Base-by-base conservation (phyloP, 1,140 invertebrate genomes). In the Rhyacophila brunnea region DNA sequence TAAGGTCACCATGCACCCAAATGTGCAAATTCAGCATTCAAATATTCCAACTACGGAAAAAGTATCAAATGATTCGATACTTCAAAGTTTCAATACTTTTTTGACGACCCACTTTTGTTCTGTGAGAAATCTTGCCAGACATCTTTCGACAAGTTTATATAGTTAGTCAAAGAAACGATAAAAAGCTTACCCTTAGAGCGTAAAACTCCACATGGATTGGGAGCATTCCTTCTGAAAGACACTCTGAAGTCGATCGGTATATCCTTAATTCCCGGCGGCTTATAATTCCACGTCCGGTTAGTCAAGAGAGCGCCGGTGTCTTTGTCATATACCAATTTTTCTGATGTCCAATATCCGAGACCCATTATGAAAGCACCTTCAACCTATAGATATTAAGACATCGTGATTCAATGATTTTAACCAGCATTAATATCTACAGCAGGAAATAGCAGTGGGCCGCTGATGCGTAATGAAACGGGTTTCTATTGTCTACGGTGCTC, bases 351-450 rank as follows among this genome's bases (percentile, higher is more conserved):
- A 45, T 87, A 82, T 9, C 90, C 89, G 10, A 89, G 65, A 7
- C 89, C 90, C 89, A 91, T 91, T 1, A 89, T 73, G 71, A 88
- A 88, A 0, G 86, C 85, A 7, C 88, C 90, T 79, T 92, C 90
- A 5, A 88, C 81, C 79, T 93, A 85, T 14, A 44, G 14, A 9
- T 9, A 6, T 43, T 5, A 9, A 6, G 14, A 43, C n/a, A n/a
- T n/a, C n/a, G n/a, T n/a, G n/a, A n/a, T n/a, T n/a, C n/a, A n/a
- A n/a, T n/a, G n/a, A n/a, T n/a, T n/a, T n/a, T n/a, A n/a, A n/a
- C n/a, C n/a, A n/a, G n/a, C n/a, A n/a, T n/a, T n/a, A n/a, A n/a
- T n/a, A n/a, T n/a, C n/a, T n/a, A n/a, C n/a, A n/a, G n/a, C n/a
- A n/a, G n/a, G n/a, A n/a, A n/a, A n/a, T n/a, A n/a, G n/a, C n/a